Evolutionary conservation across 2,113 vertebrate genomes (phyloP), one percentile per base, ranked within the genome.

Genomic region (Limanda limanda): DNA sequence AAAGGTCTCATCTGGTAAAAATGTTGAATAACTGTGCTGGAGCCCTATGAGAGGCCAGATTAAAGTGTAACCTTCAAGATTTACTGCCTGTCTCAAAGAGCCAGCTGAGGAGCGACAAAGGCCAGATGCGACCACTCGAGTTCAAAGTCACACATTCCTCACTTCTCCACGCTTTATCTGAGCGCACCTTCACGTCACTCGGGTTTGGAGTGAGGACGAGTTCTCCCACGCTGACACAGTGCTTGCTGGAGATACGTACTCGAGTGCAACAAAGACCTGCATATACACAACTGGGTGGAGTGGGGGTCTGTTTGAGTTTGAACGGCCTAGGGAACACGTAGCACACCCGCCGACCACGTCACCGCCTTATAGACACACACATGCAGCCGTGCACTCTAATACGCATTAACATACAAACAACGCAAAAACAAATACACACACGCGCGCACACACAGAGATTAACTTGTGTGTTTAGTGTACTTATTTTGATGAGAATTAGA

Each of bases 11-110:
- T 54, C 54, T 72, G 59, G 60, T 74, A 77, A 86, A 63, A 23
- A 71, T 71, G 74, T 86, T 74, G 48, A 64, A 78, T 84, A 86
- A 87, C 68, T 67, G 67, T 35, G 56, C 63, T 72, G 59, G 31
- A 11, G 15, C 57, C 25, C 25, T 23, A n/a, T 60, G 59, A 83
- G 60, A 71, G 73, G 47, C 12, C 40, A 59, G 52, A 74, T 56
- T 52, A 47, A 63, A 59, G 47, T 2, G 17, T 64, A 57, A 85
- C 72, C 74, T 82, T 82, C 35, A 74, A 58, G 74, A 80, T 75
- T 78, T 67, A 23, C 12, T 31, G 64, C 23, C 24, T 74, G 66
- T 12, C 27, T 54, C 56, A 78, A 17, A 69, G 25, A 73, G 42
- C 42, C 10, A 45, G 40, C 18, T 23, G 62, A 18, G 13, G 24